Base-by-base conservation (phyloP, 2,888 invertebrate species). In the Torymus auratus region DNA sequence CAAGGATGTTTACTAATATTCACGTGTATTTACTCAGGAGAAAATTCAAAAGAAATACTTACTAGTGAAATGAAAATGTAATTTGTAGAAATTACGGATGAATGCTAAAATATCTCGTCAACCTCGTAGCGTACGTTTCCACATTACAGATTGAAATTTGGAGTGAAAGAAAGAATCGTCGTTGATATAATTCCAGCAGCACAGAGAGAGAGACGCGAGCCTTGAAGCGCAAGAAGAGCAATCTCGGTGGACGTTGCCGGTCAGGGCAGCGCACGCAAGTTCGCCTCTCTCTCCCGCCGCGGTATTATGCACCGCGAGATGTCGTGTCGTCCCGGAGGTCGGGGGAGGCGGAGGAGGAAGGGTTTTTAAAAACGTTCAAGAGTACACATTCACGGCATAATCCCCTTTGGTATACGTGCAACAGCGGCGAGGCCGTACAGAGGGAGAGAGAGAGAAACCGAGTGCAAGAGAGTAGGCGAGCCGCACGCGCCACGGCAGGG, bases 311-410 rank as follows among this genome's bases (percentile, higher is more conserved):
- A 53, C 14, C 14, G 13, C 50, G 50, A 17, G 53, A 20, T 50
- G 64, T 41, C 64, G 64, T n/a, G 28, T 28, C n/a, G 15, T 56
- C 53, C 28, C 5, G 28, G 28, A 28, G 28, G 28, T 28, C 3
- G 28, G 28, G 28, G 28, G 28, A 28, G 28, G 28, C 28, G 52
- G 52, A 12, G 52, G 50, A 17, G 58, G 55, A 41, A n/a, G 52
- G 70, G 64, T 83, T 84, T 84, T 83, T 71, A 77, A 72, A 83
- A 83, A 81, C 79, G 80, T 81, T 83, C 84, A 83, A 83, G 85
- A 82, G 83, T 82, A 80, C 72, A 80, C 84, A 85, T 86, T 83
- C 84, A 83, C 83, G 50, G 84, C 85, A 84, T 85, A 86, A 87
- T 86, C 85, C 83, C 84, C 82, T 84, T 83, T 83, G 82, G 77